Evolutionary conservation across 1,140 invertebrate genomes (phyloP).

Genomic region (Cydia splendana): DNA sequence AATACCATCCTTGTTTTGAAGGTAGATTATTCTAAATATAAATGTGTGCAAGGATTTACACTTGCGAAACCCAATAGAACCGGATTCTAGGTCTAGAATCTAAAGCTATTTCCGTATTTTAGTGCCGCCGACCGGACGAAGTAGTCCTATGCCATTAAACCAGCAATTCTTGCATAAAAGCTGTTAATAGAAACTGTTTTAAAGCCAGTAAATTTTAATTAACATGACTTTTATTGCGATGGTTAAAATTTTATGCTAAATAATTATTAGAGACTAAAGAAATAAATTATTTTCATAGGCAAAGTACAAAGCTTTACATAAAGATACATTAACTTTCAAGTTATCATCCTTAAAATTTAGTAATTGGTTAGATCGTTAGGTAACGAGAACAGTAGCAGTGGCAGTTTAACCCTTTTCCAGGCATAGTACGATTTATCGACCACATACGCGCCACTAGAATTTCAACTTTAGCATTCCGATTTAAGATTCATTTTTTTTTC

Average conservation of each 20-base stretch:
- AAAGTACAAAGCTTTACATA: not conserved
- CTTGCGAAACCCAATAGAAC: not conserved
- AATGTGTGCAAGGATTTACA: not conserved
- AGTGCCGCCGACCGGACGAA: conserved; percentile 7
- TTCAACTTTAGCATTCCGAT: too few relatives aligned
- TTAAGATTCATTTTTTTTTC: too few relatives aligned
- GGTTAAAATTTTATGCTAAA: not conserved
- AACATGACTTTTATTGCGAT: not conserved
- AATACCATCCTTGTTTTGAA: not conserved
- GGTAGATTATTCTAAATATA: not conserved
- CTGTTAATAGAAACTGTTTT: conserved; percentile 7
- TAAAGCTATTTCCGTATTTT: conserved; percentile 3
- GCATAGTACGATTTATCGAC: too few relatives aligned
- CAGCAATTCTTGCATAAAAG: not conserved
- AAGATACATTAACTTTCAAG: too few relatives aligned
- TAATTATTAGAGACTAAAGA: not conserved
- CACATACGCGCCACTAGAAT: too few relatives aligned
- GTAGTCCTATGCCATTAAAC: not conserved
- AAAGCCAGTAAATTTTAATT: not conserved
- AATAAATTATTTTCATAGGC: not conserved
- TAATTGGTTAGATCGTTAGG: too few relatives aligned
- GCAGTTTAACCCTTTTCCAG: too few relatives aligned
- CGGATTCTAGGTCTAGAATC: conserved; percentile 1
- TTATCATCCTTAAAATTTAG: too few relatives aligned
- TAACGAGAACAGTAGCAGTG: too few relatives aligned